These are phyloP conservation scores for Ectemnius cavifrons DNA, from an alignment of 2,888 invertebrate species.

Conservation along the genomic window DNA sequence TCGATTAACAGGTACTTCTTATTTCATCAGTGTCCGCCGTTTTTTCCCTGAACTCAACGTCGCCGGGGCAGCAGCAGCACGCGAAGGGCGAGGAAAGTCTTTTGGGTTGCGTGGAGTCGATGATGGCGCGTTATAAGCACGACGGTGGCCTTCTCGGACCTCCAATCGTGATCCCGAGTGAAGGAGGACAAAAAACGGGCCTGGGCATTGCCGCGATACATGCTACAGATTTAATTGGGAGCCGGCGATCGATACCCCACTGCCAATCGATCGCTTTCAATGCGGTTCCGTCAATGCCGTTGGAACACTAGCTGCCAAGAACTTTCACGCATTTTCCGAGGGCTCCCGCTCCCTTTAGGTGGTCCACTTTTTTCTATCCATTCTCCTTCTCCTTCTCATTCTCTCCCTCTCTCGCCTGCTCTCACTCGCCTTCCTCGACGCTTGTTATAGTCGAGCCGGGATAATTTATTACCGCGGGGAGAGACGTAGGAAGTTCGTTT, in stretches of 20 bases:
- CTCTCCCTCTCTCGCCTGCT: no score
- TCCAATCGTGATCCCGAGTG: constrained; percentile 50
- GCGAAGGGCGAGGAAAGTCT: constrained; percentile 4
- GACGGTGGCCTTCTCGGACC: constrained; percentile 52
- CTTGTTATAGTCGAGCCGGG: neutral
- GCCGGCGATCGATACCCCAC: constrained; percentile 42
- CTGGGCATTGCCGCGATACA: constrained; percentile 48
- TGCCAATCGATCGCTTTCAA: constrained; percentile 36
- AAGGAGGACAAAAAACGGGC: constrained; percentile 53
- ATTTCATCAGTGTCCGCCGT: constrained; percentile 24
- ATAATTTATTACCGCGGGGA: constrained; percentile 3
- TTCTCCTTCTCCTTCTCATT: neutral
- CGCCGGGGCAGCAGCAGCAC: neutral
- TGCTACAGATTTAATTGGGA: constrained; percentile 64
- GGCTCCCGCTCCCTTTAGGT: neutral
- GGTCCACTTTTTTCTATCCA: neutral
- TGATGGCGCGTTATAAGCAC: constrained; percentile 58
- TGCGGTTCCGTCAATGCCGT: constrained; percentile 31
- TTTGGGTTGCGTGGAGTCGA: constrained; percentile 44
- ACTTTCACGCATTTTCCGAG: constrained; percentile 22
- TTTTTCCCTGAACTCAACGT: constrained; percentile 28
- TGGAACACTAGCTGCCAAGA: constrained; percentile 14
- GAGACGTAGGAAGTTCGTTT: neutral
- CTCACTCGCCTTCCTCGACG: no score
- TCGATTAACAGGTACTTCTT: constrained; percentile 64